Percentiles rank a stretch among this genome's conserved stretches.
These are phyloP conservation scores for Gymnoscopelus braueri DNA, from an alignment of 2,797 vertebrate species.

Conservation along the genomic window DNA sequence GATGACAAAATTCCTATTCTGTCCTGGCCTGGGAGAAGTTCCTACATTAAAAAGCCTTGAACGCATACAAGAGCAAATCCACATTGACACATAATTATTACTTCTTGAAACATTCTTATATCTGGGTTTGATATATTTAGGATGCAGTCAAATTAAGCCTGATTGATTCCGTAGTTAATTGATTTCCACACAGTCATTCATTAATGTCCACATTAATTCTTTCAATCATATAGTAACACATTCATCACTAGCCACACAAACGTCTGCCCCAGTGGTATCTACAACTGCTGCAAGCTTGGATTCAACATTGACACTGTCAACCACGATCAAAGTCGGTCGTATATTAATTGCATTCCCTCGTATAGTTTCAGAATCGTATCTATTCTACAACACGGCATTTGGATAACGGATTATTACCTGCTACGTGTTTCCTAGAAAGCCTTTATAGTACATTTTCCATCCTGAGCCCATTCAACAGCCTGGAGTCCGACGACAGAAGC, in stretches of 20 bases:
- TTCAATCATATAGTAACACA: too few relatives aligned
- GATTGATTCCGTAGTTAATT: neutral
- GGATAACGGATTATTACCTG: conserved; percentile 64
- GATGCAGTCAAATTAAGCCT: conserved; percentile 13
- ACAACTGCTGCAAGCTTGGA: conserved; percentile 38
- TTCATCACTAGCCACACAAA: conserved; percentile 56
- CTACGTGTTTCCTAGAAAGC: conserved; percentile 41
- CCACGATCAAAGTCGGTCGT: conserved; percentile 40
- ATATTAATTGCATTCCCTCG: conserved; percentile 28
- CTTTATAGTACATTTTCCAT: conserved; percentile 65
- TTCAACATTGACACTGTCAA: conserved; percentile 59
- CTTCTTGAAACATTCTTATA: neutral
- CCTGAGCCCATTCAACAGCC: conserved; percentile 12
- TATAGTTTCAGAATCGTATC: conserved; percentile 12
- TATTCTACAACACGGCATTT: accelerated
- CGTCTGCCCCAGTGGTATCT: conserved; percentile 30
- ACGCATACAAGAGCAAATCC: neutral
- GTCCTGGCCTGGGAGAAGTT: too few relatives aligned
- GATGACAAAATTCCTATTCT: too few relatives aligned
- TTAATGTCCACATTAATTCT: conserved; percentile 11
- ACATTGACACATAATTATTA: conserved; percentile 7
- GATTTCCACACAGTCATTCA: neutral
- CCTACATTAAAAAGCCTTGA: conserved; percentile 11
- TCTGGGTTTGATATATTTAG: neutral
- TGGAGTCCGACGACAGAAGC: conserved; percentile 20